Evolutionary conservation across 2,888 invertebrate genomes (phyloP).

Genomic region (Rhodophaea formosa): DNA sequence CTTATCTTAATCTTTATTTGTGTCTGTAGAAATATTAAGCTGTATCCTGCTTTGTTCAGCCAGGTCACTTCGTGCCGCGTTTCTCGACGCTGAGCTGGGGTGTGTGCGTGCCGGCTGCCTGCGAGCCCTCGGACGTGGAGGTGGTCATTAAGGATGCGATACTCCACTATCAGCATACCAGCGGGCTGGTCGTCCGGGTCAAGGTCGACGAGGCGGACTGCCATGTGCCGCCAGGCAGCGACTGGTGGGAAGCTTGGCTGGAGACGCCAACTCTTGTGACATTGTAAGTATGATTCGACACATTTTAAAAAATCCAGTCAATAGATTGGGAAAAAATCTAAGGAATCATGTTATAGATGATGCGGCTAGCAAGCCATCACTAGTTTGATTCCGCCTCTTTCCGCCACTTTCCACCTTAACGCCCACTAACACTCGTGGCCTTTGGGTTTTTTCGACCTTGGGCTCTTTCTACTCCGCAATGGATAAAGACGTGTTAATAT

Average conservation of each 20-base stretch:
- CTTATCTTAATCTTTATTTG: no score
- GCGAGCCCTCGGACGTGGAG: conserved; percentile 81
- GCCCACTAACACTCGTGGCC: no score
- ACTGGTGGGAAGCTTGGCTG: conserved; percentile 63
- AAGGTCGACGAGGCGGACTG: conserved; percentile 84
- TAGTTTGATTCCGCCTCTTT: no score
- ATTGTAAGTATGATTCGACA: conserved; percentile 55
- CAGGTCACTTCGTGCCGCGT: conserved; percentile 86
- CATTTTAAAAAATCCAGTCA: no score
- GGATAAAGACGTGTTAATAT: no score
- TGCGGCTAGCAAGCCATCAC: no score
- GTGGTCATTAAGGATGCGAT: conserved; percentile 80
- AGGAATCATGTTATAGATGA: no score
- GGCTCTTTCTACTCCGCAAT: no score
- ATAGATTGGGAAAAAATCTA: no score
- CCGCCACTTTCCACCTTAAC: no score
- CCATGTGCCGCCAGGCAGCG: conserved; percentile 65
- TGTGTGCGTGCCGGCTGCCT: conserved; percentile 84
- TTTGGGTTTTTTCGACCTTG: no score
- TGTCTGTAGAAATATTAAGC: conserved; percentile 38
- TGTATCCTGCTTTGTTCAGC: conserved; percentile 76
- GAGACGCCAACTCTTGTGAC: conserved; percentile 65
- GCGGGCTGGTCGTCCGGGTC: conserved; percentile 80
- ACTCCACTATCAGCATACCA: conserved; percentile 81
- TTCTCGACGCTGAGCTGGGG: conserved; percentile 87